These are phyloP conservation scores for Onychomys torridus DNA, from an alignment of 2,797 vertebrate species.

Conservation along the genomic window DNA sequence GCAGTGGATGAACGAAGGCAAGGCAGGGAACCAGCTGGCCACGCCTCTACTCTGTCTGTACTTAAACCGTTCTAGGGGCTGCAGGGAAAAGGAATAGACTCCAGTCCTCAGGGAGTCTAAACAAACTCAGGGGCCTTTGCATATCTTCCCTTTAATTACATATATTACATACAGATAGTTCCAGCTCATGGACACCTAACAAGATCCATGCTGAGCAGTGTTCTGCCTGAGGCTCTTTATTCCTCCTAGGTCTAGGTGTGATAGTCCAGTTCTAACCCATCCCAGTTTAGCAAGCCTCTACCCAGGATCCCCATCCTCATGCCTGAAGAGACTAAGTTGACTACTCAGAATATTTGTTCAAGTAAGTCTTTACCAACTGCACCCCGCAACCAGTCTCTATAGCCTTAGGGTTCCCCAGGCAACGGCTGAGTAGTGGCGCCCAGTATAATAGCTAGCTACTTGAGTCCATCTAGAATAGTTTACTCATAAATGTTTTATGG, in stretches of 20 bases:
- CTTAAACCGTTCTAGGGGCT: background rate
- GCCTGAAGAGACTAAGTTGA: background rate
- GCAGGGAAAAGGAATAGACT: background rate
- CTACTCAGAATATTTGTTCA: background rate
- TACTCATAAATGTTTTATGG: slow-evolving; percentile 59
- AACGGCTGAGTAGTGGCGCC: background rate
- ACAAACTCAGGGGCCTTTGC: background rate
- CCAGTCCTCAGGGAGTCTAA: background rate
- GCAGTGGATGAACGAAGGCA: background rate
- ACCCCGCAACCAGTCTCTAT: background rate
- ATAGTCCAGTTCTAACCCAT: background rate
- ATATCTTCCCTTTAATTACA: background rate
- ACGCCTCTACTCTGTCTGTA: background rate
- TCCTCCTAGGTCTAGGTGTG: background rate
- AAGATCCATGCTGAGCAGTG: background rate
- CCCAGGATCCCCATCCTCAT: background rate
- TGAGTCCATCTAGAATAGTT: background rate
- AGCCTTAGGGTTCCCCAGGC: background rate
- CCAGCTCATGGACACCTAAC: background rate
- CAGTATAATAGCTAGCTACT: background rate
- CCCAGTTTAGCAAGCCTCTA: background rate
- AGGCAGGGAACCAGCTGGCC: background rate
- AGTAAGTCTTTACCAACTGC: background rate
- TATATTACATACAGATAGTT: background rate
- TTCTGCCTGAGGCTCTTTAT: background rate